A percentile compares a stretch with the other conserved stretches of the same genome.
These are phyloP conservation scores for cattle (Bos taurus) DNA, from an alignment of 2,113 vertebrate genomes.

Conservation along the genomic window DNA sequence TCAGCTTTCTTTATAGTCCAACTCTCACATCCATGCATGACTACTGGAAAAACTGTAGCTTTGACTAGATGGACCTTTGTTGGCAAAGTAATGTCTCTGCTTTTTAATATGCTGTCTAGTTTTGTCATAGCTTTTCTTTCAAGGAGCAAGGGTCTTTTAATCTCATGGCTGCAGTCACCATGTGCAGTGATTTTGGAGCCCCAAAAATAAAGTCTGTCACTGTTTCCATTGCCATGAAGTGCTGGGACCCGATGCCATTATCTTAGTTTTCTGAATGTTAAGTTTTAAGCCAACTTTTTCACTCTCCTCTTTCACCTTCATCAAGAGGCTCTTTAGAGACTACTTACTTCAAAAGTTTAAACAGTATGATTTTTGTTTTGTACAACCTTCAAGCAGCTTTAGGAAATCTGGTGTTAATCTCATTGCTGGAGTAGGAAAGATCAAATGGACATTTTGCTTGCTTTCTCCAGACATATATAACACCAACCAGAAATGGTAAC, in stretches of 20 bases:
- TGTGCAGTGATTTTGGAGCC: not conserved
- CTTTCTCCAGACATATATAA: not conserved
- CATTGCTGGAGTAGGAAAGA: not conserved
- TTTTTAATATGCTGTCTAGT: not conserved
- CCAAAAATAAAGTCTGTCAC: not conserved
- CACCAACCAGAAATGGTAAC: not conserved
- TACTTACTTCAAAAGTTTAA: not conserved
- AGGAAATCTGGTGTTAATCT: not conserved
- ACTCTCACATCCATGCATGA: not conserved
- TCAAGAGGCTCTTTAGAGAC: not conserved
- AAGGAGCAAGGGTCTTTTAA: not conserved
- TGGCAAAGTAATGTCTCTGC: not conserved
- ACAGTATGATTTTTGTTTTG: not conserved
- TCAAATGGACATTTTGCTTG: not conserved
- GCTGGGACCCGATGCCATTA: not conserved
- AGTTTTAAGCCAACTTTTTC: not conserved
- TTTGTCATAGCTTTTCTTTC: not conserved
- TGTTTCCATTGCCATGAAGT: not conserved
- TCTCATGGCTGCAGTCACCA: not conserved
- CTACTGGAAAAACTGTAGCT: not conserved
- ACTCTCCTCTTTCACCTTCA: not conserved
- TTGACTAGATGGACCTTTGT: not conserved
- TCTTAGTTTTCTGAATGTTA: not conserved
- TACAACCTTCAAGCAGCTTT: not conserved
- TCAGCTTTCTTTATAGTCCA: not conserved